phyloP scores from a whole-genome alignment of 2,113 vertebrate genomes.

The Trematocara nigrifrons region DNA sequence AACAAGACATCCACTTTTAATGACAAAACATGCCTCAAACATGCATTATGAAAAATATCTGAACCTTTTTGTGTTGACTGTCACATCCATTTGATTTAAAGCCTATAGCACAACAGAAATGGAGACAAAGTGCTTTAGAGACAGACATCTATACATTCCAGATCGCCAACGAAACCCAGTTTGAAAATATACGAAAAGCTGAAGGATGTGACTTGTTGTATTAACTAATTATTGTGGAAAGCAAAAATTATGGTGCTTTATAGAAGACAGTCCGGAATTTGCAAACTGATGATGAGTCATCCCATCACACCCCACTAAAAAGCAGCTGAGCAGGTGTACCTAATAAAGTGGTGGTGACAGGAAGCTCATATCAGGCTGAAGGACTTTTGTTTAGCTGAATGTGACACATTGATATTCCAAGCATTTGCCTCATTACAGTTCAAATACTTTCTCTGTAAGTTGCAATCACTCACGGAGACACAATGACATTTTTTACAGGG shows the following conservation, averaged over 20 bases:
- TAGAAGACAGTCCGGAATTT: neutral
- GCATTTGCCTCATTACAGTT: neutral
- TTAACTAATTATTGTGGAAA: neutral
- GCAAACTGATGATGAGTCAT: neutral
- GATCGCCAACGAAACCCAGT: rapidly evolving
- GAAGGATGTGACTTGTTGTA: neutral
- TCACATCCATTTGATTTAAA: neutral
- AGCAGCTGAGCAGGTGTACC: neutral
- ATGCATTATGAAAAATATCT: neutral
- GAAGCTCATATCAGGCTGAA: neutral
- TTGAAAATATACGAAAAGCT: neutral
- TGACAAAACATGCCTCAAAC: neutral
- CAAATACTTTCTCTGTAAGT: neutral
- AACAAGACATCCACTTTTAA: neutral
- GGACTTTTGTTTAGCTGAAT: no score
- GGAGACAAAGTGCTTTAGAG: neutral
- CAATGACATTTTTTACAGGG: neutral
- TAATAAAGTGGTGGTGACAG: neutral
- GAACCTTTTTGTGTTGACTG: neutral
- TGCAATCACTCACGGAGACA: neutral
- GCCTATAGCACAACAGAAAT: neutral
- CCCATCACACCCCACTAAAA: neutral
- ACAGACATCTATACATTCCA: neutral
- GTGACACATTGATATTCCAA: neutral
- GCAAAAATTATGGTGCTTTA: neutral